Percentiles rank a stretch among this genome's conserved stretches.
Conservation (phyloP, 2,888 invertebrate species). For the Acanthosepion lycidas region DNA sequence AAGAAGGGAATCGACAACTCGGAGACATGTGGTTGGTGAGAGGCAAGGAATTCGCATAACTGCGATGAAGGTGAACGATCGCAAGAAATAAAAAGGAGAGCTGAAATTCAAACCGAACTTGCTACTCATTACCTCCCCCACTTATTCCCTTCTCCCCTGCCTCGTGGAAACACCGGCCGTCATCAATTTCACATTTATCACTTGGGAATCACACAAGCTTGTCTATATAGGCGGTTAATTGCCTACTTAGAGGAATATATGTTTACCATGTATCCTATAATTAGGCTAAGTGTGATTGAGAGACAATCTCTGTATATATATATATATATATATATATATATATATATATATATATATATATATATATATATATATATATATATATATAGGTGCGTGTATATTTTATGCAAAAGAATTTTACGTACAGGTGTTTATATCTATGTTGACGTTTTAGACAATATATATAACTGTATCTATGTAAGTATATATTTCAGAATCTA, state of each 20-base stretch:
- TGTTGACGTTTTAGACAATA: no score
- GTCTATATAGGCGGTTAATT: not conserved
- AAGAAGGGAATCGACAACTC: no score
- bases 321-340: not conserved
- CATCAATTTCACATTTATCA: slow-evolving; percentile 33
- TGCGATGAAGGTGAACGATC: no score
- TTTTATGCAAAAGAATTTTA: no score
- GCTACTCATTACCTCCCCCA: not conserved
- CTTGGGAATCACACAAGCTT: not conserved
- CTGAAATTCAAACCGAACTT: no score
- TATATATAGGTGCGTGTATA: not conserved
- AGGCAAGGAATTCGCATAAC: no score
- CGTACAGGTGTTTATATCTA: no score
- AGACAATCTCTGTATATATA: not conserved
- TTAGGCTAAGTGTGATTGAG: slow-evolving; percentile 23
- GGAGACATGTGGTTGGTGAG: no score
- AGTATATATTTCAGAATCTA: no score
- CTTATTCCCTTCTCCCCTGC: not conserved
- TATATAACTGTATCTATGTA: no score
- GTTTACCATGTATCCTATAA: not conserved
- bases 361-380: not conserved
- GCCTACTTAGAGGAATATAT: slow-evolving; percentile 17
- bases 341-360: not conserved
- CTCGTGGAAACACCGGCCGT: not conserved
- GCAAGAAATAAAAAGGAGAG: no score